Evolutionary conservation across 2,113 vertebrate species (phyloP).

Genomic region (Penelope pileata): DNA sequence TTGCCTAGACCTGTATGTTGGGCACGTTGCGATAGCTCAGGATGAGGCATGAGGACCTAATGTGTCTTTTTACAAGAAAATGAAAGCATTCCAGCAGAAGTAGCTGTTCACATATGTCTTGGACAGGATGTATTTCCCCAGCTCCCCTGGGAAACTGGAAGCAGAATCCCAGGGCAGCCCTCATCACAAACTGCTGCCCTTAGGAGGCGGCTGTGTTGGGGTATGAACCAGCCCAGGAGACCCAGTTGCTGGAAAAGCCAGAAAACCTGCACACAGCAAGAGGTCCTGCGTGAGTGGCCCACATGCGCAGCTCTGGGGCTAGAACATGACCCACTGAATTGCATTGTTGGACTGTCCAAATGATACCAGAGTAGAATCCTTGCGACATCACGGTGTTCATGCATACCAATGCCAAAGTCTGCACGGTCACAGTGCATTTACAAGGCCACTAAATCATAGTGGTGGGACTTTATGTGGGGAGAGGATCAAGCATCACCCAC

Average conservation of each 20-base stretch:
- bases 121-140: slow-evolving; percentile 35
- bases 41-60: background rate
- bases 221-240: background rate
- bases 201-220: background rate
- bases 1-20: background rate
- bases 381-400: background rate
- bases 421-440: background rate
- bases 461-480: background rate
- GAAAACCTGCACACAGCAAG: background rate
- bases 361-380: background rate
- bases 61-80: background rate
- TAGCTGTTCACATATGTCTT: slow-evolving; percentile 12
- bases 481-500: background rate
- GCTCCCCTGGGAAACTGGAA: background rate
- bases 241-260: background rate
- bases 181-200: background rate
- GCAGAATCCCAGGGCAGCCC: background rate
- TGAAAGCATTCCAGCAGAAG: slow-evolving; percentile 14
- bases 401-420: background rate
- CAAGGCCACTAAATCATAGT: background rate
- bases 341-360: background rate
- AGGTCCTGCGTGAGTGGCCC: background rate
- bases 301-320: background rate
- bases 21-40: background rate
- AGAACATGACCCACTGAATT: background rate